Conservation (phyloP, 2,113 vertebrate genomes). For the Anser brachyrhynchus region DNA sequence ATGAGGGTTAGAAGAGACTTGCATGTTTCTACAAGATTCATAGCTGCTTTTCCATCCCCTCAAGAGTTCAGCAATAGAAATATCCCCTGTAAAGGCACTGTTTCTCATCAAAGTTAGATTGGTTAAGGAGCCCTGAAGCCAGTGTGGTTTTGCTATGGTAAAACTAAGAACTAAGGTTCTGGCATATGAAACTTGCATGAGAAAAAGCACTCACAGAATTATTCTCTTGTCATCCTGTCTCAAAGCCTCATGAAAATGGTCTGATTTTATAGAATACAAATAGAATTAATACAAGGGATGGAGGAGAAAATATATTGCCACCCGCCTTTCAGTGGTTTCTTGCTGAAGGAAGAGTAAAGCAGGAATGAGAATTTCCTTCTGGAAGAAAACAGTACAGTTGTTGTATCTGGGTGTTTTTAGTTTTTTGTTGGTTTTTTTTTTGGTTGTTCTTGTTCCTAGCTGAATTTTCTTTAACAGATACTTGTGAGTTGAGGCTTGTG, state of each 20-base stretch:
- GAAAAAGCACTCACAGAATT: conserved; percentile 39
- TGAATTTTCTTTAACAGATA: background rate
- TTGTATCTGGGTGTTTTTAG: too few relatives aligned
- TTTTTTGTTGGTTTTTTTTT: background rate
- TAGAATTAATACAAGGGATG: background rate
- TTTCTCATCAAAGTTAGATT: conserved; percentile 56
- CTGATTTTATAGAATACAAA: conserved; percentile 2
- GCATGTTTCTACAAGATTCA: background rate
- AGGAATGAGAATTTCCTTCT: background rate
- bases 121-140: conserved; percentile 55
- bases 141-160: conserved; percentile 66
- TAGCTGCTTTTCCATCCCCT: conserved; percentile 22
- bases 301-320: background rate
- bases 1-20: conserved; percentile 10
- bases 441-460: background rate
- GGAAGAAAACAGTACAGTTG: background rate
- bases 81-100: conserved; percentile 1
- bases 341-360: background rate
- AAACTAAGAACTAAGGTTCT: background rate
- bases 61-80: conserved; percentile 24
- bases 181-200: conserved; percentile 10
- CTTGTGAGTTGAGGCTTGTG: background rate
- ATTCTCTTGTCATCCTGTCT: conserved; percentile 3
- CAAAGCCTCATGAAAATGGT: background rate
- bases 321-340: background rate